Percentiles rank a stretch among this genome's conserved stretches.
phyloP scores from a whole-genome alignment of 2,113 vertebrate species.

The Dromaius novaehollandiae region DNA sequence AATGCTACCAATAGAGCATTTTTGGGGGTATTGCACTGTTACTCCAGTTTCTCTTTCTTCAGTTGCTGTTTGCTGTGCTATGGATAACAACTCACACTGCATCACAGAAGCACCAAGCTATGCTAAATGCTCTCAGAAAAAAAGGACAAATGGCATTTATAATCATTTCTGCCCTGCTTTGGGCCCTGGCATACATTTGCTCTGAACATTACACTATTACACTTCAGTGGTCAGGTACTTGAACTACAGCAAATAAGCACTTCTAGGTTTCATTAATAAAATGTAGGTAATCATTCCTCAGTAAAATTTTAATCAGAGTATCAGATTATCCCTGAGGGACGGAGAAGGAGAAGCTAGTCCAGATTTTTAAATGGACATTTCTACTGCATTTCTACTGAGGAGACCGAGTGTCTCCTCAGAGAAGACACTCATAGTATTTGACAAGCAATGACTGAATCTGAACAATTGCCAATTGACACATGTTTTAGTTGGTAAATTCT shows the following conservation, averaged over 20 bases:
- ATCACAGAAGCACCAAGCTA: background rate
- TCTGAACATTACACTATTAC: background rate
- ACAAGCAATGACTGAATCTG: background rate
- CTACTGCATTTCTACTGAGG: background rate
- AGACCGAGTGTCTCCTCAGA: background rate
- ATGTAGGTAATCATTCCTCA: background rate
- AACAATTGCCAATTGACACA: background rate
- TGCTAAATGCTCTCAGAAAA: background rate
- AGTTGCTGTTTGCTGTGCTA: background rate
- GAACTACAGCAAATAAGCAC: background rate
- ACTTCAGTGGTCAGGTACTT: background rate
- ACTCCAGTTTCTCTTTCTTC: background rate
- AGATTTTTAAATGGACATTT: background rate
- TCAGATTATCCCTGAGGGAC: background rate
- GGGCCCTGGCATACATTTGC: background rate
- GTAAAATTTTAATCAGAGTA: background rate
- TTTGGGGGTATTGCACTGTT: background rate
- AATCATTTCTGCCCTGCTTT: background rate
- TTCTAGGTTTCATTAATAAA: background rate
- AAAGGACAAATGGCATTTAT: background rate
- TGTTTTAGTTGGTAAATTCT: background rate
- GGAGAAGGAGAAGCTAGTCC: background rate
- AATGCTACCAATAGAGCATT: background rate
- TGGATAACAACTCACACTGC: background rate
- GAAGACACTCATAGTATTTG: background rate